Percentiles rank a stretch among this genome's conserved stretches.
These are phyloP conservation scores for Leptonema lineaticorne DNA, from an alignment of 1,140 invertebrate genomes.

Conservation along the genomic window DNA sequence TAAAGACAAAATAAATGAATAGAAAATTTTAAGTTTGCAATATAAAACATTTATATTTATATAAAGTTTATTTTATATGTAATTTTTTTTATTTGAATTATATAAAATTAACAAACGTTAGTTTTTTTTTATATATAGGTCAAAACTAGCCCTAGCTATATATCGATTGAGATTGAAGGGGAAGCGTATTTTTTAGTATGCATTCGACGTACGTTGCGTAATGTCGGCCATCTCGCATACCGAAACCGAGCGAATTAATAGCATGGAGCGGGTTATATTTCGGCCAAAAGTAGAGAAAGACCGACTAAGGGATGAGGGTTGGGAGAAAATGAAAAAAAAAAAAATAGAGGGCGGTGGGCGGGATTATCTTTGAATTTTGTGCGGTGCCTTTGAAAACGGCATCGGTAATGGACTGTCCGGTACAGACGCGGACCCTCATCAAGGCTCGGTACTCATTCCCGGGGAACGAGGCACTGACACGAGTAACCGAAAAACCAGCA, in stretches of 20 bases:
- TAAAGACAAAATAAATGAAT: no score
- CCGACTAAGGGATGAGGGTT: no score
- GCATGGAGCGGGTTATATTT: background rate
- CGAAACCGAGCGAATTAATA: conserved; percentile 9
- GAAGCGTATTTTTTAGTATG: conserved; percentile 2
- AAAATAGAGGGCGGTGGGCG: background rate
- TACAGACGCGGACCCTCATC: conserved; percentile 15
- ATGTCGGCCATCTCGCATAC: background rate
- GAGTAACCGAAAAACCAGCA: background rate
- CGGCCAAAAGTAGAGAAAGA: background rate
- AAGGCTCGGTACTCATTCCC: background rate
- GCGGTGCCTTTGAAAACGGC: conserved; percentile 1
- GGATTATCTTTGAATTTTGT: background rate
- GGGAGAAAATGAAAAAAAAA: background rate
- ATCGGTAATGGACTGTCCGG: conserved; percentile 8
- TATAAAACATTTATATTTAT: no score
- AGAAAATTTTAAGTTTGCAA: no score
- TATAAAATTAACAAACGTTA: no score
- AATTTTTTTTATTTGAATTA: no score
- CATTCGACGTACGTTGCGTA: background rate
- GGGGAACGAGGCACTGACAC: background rate
- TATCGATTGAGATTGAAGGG: no score
- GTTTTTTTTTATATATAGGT: no score
- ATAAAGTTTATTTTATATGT: no score
- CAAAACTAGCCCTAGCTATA: background rate